Conservation (phyloP, 2,113 vertebrate species). For the Sphyrna mokarran region DNA sequence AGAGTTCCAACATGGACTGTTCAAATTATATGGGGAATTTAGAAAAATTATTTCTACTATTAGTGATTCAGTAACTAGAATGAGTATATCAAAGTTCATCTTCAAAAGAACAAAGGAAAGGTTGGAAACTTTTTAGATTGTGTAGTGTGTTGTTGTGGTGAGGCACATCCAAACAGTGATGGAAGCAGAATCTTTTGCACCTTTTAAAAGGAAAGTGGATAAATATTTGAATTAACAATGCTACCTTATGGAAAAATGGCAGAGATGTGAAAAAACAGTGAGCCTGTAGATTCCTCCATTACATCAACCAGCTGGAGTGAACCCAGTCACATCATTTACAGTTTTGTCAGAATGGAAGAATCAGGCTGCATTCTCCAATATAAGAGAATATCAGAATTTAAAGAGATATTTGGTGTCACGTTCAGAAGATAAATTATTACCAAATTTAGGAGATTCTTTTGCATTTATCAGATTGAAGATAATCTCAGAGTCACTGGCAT, state of each 20-base stretch:
- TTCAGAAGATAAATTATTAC: conserved; percentile 48
- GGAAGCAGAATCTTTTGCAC: background rate
- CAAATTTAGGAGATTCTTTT: conserved; percentile 62
- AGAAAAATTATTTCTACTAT: background rate
- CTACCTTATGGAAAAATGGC: background rate
- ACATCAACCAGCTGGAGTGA: background rate
- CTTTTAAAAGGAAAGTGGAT: background rate
- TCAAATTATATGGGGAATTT: background rate
- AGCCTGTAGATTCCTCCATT: background rate
- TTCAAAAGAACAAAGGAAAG: background rate
- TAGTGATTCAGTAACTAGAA: background rate
- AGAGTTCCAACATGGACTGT: background rate
- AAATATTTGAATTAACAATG: background rate
- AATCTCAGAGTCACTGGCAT: conserved; percentile 60
- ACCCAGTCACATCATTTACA: background rate
- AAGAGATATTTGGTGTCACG: background rate
- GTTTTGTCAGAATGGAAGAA: background rate
- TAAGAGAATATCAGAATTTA: background rate
- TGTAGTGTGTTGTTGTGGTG: too few species aligned
- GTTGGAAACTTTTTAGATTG: background rate
- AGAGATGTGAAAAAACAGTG: too few species aligned
- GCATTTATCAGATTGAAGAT: conserved; percentile 65
- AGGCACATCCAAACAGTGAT: background rate
- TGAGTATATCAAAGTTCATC: background rate
- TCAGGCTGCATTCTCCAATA: background rate